A percentile compares a stretch with the other conserved stretches of the same genome.
Evolutionary conservation across 2,888 invertebrate species (phyloP).

Genomic region (Latrodectus hesperus): DNA sequence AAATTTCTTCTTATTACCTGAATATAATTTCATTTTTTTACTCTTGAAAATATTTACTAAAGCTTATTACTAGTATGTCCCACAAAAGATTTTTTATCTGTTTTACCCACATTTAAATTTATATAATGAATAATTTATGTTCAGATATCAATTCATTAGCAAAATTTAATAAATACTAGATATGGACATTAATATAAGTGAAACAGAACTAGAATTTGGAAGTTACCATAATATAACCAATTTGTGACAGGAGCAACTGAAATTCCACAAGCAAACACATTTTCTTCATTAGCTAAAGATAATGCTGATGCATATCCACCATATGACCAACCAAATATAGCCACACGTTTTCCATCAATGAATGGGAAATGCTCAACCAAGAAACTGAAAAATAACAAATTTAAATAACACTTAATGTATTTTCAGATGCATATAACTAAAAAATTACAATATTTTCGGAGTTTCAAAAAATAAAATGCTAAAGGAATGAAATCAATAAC

Average conservation of each 20-base stretch:
- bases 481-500: too few relatives aligned
- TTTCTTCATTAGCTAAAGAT: conserved; percentile 86
- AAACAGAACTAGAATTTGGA: conserved; percentile 4
- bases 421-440: too few relatives aligned
- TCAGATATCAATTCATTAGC: not conserved
- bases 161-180: not conserved
- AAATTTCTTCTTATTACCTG: too few relatives aligned
- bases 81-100: too few relatives aligned
- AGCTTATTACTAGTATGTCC: too few relatives aligned
- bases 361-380: conserved; percentile 90
- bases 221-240: conserved; percentile 94
- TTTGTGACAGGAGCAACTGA: conserved; percentile 96
- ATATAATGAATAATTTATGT: too few relatives aligned
- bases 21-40: too few relatives aligned
- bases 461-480: too few relatives aligned
- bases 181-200: not conserved
- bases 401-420: too few relatives aligned
- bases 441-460: too few relatives aligned
- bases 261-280: conserved; percentile 94
- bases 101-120: too few relatives aligned
- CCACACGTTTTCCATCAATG: conserved; percentile 90
- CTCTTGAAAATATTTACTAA: too few relatives aligned
- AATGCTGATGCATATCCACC: conserved; percentile 94
- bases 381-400: conserved; percentile 76
- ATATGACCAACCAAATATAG: conserved; percentile 97